Percentiles rank a stretch among this genome's conserved stretches.
Evolutionary conservation across 2,888 invertebrate species (phyloP).

Genomic region (Apamea sordens): DNA sequence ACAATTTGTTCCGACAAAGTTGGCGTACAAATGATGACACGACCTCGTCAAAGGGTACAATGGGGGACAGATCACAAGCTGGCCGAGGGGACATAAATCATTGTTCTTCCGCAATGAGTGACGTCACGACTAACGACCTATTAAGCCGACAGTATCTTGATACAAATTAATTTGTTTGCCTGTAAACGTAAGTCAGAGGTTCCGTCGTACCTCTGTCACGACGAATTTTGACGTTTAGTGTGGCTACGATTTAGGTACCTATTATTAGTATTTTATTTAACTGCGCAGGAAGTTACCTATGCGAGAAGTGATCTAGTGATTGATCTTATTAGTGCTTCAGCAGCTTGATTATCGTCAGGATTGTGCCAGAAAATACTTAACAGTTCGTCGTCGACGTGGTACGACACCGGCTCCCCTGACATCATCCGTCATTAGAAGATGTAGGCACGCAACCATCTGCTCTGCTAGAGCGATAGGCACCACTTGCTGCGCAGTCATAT

Average conservation of each 20-base stretch:
- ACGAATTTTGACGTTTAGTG: constrained; percentile 8
- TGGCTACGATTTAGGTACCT: neutral
- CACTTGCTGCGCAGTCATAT: too few relatives aligned
- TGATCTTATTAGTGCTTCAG: too few relatives aligned
- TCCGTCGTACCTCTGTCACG: constrained; percentile 39
- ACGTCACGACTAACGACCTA: constrained; percentile 73
- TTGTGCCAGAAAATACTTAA: too few relatives aligned
- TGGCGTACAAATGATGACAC: constrained; percentile 57
- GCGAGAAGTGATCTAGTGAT: neutral
- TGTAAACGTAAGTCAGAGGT: constrained; percentile 42
- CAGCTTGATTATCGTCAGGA: neutral
- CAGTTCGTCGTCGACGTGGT: neutral
- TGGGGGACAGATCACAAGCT: constrained; percentile 58
- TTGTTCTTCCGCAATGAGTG: constrained; percentile 64
- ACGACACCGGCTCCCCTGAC: neutral
- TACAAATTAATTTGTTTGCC: constrained; percentile 70
- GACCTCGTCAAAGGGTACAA: constrained; percentile 70
- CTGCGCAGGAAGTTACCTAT: neutral
- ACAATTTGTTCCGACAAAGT: constrained; percentile 59
- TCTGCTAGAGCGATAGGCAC: too few relatives aligned
- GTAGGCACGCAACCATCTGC: too few relatives aligned
- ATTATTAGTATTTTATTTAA: neutral
- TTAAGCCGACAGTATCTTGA: constrained; percentile 70
- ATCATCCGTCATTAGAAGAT: neutral
- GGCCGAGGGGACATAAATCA: constrained; percentile 74